Conservation (phyloP, 2,888 invertebrate genomes). For the Azorinus chamasolen region DNA sequence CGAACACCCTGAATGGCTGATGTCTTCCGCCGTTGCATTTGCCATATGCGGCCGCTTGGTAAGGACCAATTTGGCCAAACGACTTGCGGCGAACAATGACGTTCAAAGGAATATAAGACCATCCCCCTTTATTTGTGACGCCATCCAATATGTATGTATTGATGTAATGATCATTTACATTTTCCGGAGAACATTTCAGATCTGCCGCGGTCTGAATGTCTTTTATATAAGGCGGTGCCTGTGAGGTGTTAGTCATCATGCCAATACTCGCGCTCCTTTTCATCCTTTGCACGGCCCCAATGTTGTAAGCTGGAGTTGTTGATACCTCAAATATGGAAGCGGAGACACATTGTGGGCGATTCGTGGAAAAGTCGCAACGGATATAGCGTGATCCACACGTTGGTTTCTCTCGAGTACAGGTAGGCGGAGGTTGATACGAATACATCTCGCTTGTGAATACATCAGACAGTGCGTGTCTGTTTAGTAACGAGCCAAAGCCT, state of each 20-base stretch:
- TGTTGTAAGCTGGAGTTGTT: conserved; percentile 42
- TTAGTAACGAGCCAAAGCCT: conserved; percentile 74
- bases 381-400: conserved; percentile 73
- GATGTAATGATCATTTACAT: conserved; percentile 53
- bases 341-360: conserved; percentile 55
- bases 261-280: too few relatives aligned
- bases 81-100: conserved; percentile 16
- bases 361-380: conserved; percentile 60
- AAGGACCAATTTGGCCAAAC: neutral
- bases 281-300: neutral
- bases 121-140: conserved; percentile 47
- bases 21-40: conserved; percentile 36
- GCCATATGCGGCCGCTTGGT: conserved; percentile 40
- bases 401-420: conserved; percentile 64
- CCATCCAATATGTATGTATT: conserved; percentile 65
- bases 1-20: conserved; percentile 45
- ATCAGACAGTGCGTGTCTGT: conserved; percentile 71
- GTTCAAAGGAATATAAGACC: conserved; percentile 69
- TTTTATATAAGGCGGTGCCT: conserved; percentile 12
- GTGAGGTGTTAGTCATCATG: too few relatives aligned
- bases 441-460: conserved; percentile 70
- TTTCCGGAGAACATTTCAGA: conserved; percentile 54
- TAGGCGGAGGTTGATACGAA: conserved; percentile 74
- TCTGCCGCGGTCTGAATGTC: conserved; percentile 39
- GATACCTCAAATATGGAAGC: conserved; percentile 60